Conservation (phyloP, 2,797 vertebrate species). For the Sebastes wilsoni region DNA sequence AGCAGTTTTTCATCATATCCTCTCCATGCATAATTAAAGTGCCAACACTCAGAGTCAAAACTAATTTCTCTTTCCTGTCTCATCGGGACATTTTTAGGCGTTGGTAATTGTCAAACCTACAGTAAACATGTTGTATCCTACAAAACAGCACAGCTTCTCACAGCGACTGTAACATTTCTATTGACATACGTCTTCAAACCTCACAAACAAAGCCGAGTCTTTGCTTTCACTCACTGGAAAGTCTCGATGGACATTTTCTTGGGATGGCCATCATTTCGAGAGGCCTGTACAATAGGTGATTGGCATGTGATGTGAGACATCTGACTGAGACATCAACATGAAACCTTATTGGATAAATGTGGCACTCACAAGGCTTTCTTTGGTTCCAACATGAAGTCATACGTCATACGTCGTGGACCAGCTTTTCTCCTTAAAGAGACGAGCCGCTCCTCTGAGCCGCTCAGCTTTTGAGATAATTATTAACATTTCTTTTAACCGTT, state of each 20-base stretch:
- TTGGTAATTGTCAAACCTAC: not conserved
- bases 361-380: not conserved
- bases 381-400: not conserved
- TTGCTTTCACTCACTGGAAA: not conserved
- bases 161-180: not conserved
- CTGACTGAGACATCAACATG: not conserved
- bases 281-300: not conserved
- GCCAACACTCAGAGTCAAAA: not conserved
- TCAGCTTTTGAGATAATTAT: too few relatives aligned
- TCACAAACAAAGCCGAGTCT: not conserved
- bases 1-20: constrained; percentile 1
- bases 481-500: too few relatives aligned
- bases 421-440: too few relatives aligned
- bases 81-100: not conserved
- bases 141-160: not conserved
- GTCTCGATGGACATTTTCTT: not conserved
- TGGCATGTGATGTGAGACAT: constrained; percentile 2
- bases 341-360: not conserved
- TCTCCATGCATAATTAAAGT: constrained; percentile 2
- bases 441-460: too few relatives aligned
- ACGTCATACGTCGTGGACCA: not conserved
- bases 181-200: not conserved
- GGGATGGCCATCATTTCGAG: not conserved
- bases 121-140: not conserved
- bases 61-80: not conserved